Percentiles rank a stretch among this genome's conserved stretches.
Conservation (phyloP, 2,113 vertebrate genomes). For the Prionailurus viverrinus region DNA sequence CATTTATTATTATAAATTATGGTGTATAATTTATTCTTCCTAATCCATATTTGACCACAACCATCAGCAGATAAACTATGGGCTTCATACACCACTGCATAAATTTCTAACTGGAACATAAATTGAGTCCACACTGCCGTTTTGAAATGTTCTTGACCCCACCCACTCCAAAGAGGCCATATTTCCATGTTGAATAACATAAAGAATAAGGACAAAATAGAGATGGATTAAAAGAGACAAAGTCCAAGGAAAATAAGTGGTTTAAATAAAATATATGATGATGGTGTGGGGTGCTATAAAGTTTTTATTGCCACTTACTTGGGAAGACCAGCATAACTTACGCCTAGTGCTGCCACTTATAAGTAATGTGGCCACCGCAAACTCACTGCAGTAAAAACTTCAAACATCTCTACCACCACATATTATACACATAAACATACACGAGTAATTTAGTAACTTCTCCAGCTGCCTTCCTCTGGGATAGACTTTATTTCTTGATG, state of each 20-base stretch:
- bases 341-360: conserved; percentile 39
- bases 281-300: conserved; percentile 51
- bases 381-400: conserved; percentile 68
- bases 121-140: conserved; percentile 36
- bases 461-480: conserved; percentile 21
- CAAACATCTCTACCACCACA: conserved; percentile 47
- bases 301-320: conserved; percentile 76
- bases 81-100: background rate
- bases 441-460: conserved; percentile 71
- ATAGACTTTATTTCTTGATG: conserved; percentile 67
- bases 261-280: conserved; percentile 76
- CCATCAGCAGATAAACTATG: conserved; percentile 10
- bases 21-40: conserved; percentile 4
- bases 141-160: background rate
- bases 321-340: conserved; percentile 74
- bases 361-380: conserved; percentile 64
- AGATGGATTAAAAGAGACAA: conserved; percentile 61
- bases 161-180: background rate
- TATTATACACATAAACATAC: conserved; percentile 53
- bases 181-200: conserved; percentile 33
- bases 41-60: conserved; percentile 48
- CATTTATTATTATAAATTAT: conserved; percentile 43
- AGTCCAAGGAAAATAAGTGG: conserved; percentile 72
- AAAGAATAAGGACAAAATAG: background rate
- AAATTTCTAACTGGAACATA: conserved; percentile 56